Evolutionary conservation across 2,797 vertebrate genomes (phyloP), one percentile per base, ranked within the genome.

Genomic region (Enteromius afrohamiltoni): DNA sequence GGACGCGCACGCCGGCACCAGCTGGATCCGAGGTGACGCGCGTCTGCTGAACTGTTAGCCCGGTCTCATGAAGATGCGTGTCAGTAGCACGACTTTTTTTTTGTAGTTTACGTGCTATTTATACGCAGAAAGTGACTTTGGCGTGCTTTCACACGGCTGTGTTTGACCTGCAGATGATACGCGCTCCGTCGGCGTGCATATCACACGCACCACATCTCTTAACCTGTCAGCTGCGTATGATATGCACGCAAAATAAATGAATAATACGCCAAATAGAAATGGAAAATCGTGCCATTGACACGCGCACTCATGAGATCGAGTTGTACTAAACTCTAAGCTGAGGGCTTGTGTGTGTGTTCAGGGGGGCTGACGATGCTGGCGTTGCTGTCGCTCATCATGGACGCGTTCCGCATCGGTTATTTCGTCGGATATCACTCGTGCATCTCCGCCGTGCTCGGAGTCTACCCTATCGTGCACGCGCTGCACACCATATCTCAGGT

Each of bases 401-500:
- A 98, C 77, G 95, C 96, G 83, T 97, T 99, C 89, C 96, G 97
- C 91, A 94, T 99, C 47, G 98, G 98, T 45, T 96, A 97, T 90
- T 99, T 96, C 86, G 89, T 98, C 84, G 98, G 98, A 51, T 98
- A 95, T 91, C 95, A 94, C 3, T 93, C 94, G 40, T 99, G 98
- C 85, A 91, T 98, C 60, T 97, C 97, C 3, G 93, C 94, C 58
- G 93, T 96, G 0, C 95, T 97, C 83, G 97, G 95, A 6, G 95
- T 98, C 78, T 98, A 97, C 89, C 97, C 97, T 0, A 95, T 96
- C 79, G 91, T 96, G 16, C 97, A 99, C 51, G 94, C 96, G 0
- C 90, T 94, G 37, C 97, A 99, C 88, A 99, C 97, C n/a, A 91
- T 99, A 53, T 90, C 96, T 82, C 98, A 99, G 96, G 98, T 98